These are phyloP conservation scores for Platalea minor DNA, from an alignment of 2,797 vertebrate species.

Conservation along the genomic window DNA sequence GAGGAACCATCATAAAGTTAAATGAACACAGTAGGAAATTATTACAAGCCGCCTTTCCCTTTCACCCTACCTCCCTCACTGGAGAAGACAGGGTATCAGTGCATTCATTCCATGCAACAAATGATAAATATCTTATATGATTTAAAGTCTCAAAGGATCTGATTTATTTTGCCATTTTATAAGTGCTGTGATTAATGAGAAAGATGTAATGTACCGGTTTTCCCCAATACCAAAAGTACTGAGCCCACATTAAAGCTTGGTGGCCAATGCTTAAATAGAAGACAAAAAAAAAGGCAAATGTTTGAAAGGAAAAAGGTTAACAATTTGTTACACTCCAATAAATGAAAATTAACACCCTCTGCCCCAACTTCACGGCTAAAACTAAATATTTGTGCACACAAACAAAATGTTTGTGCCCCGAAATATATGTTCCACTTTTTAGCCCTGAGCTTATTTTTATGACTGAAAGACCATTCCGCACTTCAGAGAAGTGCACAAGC, in stretches of 20 bases:
- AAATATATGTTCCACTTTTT: background rate
- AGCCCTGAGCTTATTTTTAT: slow-evolving; percentile 7
- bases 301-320: background rate
- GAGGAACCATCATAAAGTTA: slow-evolving; percentile 59
- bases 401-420: background rate
- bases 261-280: background rate
- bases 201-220: background rate
- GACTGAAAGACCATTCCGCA: background rate
- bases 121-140: background rate
- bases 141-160: background rate
- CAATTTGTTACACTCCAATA: background rate
- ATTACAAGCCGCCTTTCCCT: slow-evolving; percentile 24
- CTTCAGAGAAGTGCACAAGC: background rate
- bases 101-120: background rate
- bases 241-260: background rate
- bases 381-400: background rate
- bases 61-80: slow-evolving; percentile 10
- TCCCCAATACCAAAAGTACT: background rate
- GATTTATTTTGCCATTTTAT: slow-evolving; percentile 7
- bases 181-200: background rate
- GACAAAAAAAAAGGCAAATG: background rate
- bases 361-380: background rate
- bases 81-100: background rate
- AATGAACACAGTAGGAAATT: slow-evolving; percentile 63
- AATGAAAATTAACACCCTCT: background rate